Percentiles rank a stretch among this genome's conserved stretches.
Evolutionary conservation across 1,140 invertebrate genomes (phyloP).

Genomic region (Drosophila kepulauana): DNA sequence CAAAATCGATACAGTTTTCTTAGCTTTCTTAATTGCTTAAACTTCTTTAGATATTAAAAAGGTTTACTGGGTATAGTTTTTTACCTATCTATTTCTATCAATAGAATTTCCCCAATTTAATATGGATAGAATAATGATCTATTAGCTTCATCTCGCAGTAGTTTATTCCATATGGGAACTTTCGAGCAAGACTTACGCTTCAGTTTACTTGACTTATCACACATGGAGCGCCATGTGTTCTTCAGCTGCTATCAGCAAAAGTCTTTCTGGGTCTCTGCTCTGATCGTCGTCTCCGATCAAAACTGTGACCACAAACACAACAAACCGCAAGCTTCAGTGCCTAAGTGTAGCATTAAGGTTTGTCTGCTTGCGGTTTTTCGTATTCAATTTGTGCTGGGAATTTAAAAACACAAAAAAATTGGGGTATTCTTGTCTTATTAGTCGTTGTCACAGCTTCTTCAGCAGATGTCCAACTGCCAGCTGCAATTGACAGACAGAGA

Average conservation of each 20-base stretch:
- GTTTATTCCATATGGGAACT: neutral
- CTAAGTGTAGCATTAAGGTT: conserved; percentile 40
- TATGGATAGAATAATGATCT: too few species aligned
- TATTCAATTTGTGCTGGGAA: conserved; percentile 7
- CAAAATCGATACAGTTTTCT: too few species aligned
- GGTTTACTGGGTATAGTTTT: too few species aligned
- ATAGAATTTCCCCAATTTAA: too few species aligned
- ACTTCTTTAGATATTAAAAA: too few species aligned
- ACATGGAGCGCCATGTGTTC: conserved; percentile 38
- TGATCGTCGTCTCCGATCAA: too few species aligned
- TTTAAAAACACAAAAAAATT: neutral
- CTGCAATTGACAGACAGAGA: conserved; percentile 8
- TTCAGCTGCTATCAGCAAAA: conserved; percentile 26
- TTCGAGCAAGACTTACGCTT: neutral
- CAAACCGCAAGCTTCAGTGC: conserved; percentile 40
- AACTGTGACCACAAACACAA: neutral
- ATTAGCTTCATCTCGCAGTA: too few species aligned
- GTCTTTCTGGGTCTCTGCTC: neutral
- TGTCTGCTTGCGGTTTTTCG: neutral
- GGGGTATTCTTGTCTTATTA: conserved; percentile 14
- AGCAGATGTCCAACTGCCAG: conserved; percentile 14
- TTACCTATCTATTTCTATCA: too few species aligned
- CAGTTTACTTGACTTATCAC: conserved; percentile 18
- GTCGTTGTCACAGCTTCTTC: conserved; percentile 29
- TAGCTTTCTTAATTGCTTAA: too few species aligned